These are phyloP conservation scores for Chrysoperla carnea DNA, from an alignment of 1,140 invertebrate species.

Conservation along the genomic window DNA sequence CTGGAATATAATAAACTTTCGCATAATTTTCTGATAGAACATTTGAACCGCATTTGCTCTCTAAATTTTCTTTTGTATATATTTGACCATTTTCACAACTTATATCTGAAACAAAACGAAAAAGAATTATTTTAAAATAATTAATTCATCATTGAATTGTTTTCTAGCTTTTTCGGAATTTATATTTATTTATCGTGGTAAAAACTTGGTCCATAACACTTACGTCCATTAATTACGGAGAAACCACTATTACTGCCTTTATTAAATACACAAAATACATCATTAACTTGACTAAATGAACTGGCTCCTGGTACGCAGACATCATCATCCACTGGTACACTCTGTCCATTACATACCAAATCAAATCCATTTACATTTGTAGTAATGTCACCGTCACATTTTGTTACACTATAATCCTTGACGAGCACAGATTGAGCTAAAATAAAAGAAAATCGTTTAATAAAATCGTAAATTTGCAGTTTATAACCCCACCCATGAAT, in stretches of 20 bases:
- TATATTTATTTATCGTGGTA: no score
- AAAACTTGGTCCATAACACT: no score
- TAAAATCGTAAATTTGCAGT: not conserved
- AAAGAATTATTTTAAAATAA: no score
- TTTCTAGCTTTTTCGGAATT: no score
- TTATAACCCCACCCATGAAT: no score
- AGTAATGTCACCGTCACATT: not conserved
- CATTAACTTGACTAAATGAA: not conserved
- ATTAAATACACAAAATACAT: not conserved
- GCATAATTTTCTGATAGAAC: not conserved
- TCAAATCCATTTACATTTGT: not conserved
- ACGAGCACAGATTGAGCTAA: not conserved
- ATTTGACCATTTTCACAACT: not conserved
- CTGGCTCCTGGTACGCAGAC: not conserved
- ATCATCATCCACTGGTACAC: not conserved
- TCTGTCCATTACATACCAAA: not conserved
- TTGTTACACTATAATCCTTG: not conserved
- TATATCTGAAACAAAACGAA: no score
- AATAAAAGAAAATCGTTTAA: not conserved
- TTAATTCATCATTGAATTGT: no score
- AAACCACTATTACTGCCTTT: no score
- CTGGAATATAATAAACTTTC: slow-evolving; percentile 1
- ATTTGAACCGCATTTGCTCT: not conserved
- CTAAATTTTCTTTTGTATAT: not conserved
- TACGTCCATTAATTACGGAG: no score